Evolutionary conservation across 2,888 invertebrate genomes (phyloP).

Genomic region (Esperia sulphurella): DNA sequence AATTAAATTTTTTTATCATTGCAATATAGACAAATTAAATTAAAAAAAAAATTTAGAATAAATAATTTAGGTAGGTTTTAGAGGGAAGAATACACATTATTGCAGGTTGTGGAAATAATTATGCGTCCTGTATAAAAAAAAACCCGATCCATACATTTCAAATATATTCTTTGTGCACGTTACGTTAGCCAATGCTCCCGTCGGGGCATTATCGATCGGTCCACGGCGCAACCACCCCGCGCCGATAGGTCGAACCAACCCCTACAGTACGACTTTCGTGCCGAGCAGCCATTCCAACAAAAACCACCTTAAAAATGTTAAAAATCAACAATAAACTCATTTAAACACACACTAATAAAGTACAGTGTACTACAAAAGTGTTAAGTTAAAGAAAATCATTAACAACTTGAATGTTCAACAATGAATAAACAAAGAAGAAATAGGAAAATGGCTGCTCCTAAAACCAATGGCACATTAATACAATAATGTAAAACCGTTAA

Average conservation of each 20-base stretch:
- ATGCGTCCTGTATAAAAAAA: background rate
- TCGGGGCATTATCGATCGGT: conserved; percentile 54
- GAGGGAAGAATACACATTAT: too few relatives aligned
- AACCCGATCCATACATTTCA: background rate
- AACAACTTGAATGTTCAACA: conserved; percentile 18
- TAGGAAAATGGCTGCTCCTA: conserved; percentile 53
- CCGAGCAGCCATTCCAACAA: conserved; percentile 55
- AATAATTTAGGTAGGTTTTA: too few relatives aligned
- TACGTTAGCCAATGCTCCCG: conserved; percentile 15
- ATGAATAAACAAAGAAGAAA: conserved; percentile 22
- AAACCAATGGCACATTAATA: conserved; percentile 25
- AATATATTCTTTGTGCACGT: background rate
- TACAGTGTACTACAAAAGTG: conserved; percentile 22
- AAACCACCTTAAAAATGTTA: conserved; percentile 47
- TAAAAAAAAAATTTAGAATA: too few relatives aligned
- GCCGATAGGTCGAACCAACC: conserved; percentile 35
- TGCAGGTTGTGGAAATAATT: background rate
- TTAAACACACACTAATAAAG: conserved; percentile 17
- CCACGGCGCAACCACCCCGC: conserved; percentile 54
- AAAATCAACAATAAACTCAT: conserved; percentile 33
- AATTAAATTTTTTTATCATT: too few relatives aligned
- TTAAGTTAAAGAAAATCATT: conserved; percentile 12
- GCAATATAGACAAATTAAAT: too few relatives aligned
- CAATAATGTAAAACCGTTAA: conserved; percentile 38
- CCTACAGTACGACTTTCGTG: conserved; percentile 29